Conservation (phyloP, 2,888 invertebrate species). For the Leucoptera coffeella region DNA sequence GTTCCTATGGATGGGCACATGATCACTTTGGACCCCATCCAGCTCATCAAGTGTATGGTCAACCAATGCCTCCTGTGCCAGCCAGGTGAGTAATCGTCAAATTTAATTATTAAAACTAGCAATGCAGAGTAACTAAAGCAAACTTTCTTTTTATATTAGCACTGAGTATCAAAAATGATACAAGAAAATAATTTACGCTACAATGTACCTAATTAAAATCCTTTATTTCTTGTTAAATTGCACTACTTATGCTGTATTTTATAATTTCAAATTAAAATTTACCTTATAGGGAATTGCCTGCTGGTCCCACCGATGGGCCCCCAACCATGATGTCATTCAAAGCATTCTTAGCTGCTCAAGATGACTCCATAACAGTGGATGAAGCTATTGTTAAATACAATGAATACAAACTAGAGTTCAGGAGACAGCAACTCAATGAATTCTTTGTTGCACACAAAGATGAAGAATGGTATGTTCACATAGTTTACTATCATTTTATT, state of each 20-base stretch:
- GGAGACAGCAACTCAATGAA: slow-evolving; percentile 92
- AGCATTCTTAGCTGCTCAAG: slow-evolving; percentile 91
- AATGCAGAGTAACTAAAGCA: not conserved
- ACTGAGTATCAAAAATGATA: not conserved
- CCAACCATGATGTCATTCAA: slow-evolving; percentile 97
- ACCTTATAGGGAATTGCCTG: no score
- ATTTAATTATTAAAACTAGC: not conserved
- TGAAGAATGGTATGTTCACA: slow-evolving; percentile 90
- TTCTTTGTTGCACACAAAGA: slow-evolving; percentile 99
- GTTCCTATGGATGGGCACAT: slow-evolving; percentile 50
- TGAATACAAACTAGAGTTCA: slow-evolving; percentile 96
- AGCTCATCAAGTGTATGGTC: slow-evolving; percentile 56
- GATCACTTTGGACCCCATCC: slow-evolving; percentile 53
- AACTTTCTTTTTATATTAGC: not conserved
- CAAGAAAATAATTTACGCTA: slow-evolving; percentile 1
- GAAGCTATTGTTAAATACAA: slow-evolving; percentile 95
- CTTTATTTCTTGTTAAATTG: not conserved
- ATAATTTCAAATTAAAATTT: no score
- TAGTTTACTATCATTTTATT: no score
- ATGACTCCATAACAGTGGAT: slow-evolving; percentile 95
- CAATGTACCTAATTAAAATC: slow-evolving; percentile 1
- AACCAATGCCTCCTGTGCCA: slow-evolving; percentile 47
- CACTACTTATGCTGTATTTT: no score
- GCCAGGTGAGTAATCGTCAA: slow-evolving; percentile 20
- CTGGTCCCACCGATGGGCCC: slow-evolving; percentile 62